Conservation (phyloP, 1,140 invertebrate species). For the Habropoda laboriosa region DNA sequence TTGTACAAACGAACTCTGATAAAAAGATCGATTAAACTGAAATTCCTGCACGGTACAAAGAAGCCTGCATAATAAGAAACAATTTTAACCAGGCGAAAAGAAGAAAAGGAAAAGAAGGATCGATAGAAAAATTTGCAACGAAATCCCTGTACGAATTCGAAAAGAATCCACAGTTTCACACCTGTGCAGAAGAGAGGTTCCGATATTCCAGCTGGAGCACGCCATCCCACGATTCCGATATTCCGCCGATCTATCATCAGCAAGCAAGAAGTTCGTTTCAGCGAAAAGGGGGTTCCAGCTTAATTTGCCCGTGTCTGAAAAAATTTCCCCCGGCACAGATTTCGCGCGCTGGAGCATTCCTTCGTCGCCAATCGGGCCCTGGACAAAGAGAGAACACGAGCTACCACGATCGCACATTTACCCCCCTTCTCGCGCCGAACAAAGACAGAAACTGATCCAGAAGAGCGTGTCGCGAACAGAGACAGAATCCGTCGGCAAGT, state of each 20-base stretch:
- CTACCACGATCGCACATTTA: not conserved
- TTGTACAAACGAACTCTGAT: not conserved
- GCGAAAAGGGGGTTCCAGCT: constrained; percentile 12
- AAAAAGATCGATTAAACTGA: not conserved
- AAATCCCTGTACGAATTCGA: too few relatives aligned
- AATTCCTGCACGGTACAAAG: too few relatives aligned
- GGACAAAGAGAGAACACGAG: constrained; percentile 18
- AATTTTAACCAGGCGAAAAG: too few relatives aligned
- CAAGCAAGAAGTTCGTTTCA: constrained; percentile 17
- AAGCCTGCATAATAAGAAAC: too few relatives aligned
- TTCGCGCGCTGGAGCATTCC: constrained; percentile 39
- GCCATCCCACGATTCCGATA: not conserved
- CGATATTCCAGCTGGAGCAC: not conserved
- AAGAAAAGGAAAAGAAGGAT: too few relatives aligned
- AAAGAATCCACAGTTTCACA: not conserved
- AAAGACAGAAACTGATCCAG: not conserved
- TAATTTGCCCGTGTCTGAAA: constrained; percentile 30
- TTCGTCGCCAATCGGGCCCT: constrained; percentile 30
- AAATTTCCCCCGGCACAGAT: constrained; percentile 17
- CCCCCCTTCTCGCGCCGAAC: too few relatives aligned
- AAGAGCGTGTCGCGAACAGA: not conserved
- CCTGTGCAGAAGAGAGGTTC: not conserved
- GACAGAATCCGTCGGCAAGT: not conserved
- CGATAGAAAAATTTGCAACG: too few relatives aligned
- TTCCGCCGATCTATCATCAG: not conserved